Evolutionary conservation across 1,140 invertebrate genomes (phyloP).

Genomic region (Psix sp.): DNA sequence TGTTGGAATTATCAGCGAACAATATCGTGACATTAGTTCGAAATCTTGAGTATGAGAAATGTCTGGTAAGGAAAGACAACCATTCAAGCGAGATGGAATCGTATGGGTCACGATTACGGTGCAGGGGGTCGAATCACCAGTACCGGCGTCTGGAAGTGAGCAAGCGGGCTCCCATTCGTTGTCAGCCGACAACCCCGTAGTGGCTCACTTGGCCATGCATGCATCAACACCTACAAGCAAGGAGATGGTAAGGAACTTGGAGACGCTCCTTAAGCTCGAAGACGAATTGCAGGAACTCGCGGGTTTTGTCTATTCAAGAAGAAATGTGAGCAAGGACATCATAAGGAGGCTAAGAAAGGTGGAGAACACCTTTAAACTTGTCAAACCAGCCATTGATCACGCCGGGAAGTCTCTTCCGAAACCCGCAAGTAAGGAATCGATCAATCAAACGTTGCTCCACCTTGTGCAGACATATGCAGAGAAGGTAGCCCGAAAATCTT

Average conservation of each 20-base stretch:
- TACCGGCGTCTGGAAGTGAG: conserved; percentile 12
- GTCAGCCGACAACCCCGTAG: conserved; percentile 1
- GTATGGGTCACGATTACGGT: no score
- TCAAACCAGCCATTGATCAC: background rate
- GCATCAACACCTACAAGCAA: background rate
- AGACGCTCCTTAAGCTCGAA: background rate
- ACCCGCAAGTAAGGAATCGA: background rate
- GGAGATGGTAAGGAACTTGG: background rate
- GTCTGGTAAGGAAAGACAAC: no score
- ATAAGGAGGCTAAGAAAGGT: background rate
- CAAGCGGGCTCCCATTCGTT: conserved; percentile 16
- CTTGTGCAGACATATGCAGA: background rate
- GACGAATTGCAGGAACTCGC: background rate
- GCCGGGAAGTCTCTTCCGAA: background rate
- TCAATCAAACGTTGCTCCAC: background rate
- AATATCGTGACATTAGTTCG: no score
- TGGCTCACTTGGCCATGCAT: no score
- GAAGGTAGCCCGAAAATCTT: no score
- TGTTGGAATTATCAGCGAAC: no score
- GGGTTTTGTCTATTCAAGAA: background rate
- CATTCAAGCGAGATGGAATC: no score
- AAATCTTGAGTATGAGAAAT: no score
- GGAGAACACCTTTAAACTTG: background rate
- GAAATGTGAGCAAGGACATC: background rate
- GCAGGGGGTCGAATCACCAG: conserved; percentile 3